Conservation (phyloP, 2,797 vertebrate genomes). For the Lepus oiostolus region DNA sequence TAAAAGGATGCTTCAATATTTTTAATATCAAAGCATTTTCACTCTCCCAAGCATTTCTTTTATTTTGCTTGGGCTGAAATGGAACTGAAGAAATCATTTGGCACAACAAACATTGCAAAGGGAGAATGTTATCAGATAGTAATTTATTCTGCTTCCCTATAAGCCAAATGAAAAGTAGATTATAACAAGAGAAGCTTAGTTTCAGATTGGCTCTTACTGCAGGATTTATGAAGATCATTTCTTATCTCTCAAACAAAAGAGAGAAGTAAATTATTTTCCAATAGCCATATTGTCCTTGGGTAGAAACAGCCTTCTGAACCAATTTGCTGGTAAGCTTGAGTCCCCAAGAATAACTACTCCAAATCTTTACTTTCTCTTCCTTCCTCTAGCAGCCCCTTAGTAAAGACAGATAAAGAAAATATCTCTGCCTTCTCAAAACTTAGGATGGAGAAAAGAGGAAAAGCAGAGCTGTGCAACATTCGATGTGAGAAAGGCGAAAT, state of each 20-base stretch:
- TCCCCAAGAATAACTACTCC: not conserved
- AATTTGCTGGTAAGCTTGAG: not conserved
- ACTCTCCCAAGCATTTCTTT: no score
- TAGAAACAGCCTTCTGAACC: not conserved
- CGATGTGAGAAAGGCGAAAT: not conserved
- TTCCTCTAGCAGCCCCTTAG: not conserved
- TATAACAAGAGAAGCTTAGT: constrained; percentile 52
- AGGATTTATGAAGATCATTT: constrained; percentile 32
- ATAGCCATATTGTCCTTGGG: not conserved
- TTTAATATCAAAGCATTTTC: constrained; percentile 2
- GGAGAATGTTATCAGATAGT: constrained; percentile 4
- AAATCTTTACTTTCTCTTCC: not conserved
- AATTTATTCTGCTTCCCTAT: constrained; percentile 47
- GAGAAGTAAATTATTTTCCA: constrained; percentile 51
- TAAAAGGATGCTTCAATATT: constrained; percentile 10
- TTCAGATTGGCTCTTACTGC: constrained; percentile 6
- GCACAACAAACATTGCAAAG: not conserved
- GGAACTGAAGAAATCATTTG: not conserved
- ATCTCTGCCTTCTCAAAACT: not conserved
- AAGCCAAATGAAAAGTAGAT: constrained; percentile 42
- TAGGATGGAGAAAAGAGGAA: not conserved
- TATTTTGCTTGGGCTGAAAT: not conserved
- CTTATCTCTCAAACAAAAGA: constrained; percentile 16
- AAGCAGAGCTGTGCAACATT: not conserved
- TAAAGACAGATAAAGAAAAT: not conserved